These are phyloP conservation scores for Neodiprion pinetum DNA, from an alignment of 1,140 invertebrate genomes.

Conservation along the genomic window DNA sequence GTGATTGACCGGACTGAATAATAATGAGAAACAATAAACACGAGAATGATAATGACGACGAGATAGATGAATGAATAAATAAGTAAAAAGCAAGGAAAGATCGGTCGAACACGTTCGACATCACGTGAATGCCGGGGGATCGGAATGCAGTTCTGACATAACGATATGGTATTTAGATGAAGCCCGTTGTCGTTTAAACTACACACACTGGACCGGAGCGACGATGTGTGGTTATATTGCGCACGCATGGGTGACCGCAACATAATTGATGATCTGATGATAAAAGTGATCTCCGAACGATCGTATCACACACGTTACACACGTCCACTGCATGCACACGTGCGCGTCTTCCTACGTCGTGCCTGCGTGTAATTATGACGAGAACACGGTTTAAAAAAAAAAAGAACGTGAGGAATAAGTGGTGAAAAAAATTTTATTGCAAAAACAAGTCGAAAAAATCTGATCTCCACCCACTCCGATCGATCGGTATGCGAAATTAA, in stretches of 20 bases:
- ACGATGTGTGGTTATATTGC: background rate
- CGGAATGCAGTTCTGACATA: constrained; percentile 36
- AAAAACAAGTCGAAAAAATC: too few species aligned
- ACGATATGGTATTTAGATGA: constrained; percentile 11
- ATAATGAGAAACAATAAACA: too few species aligned
- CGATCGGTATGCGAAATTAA: too few species aligned
- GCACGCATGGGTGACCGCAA: constrained; percentile 9
- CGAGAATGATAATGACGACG: background rate
- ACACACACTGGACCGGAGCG: too few species aligned
- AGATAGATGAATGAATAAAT: too few species aligned
- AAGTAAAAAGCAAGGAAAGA: too few species aligned
- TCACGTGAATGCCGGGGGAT: constrained; percentile 9
- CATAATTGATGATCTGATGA: background rate
- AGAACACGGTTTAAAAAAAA: background rate
- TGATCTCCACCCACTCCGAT: too few species aligned
- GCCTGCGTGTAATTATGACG: background rate
- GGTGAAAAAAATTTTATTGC: too few species aligned
- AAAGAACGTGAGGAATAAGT: too few species aligned
- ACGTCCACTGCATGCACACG: too few species aligned
- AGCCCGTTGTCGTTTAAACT: background rate
- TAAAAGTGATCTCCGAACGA: constrained; percentile 12
- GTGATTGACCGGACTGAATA: too few species aligned
- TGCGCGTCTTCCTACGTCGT: too few species aligned
- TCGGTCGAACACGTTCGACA: constrained; percentile 4
- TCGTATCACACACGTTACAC: background rate